Evolutionary conservation across 2,113 vertebrate genomes (phyloP).

Genomic region (Phalacrocorax carbo): DNA sequence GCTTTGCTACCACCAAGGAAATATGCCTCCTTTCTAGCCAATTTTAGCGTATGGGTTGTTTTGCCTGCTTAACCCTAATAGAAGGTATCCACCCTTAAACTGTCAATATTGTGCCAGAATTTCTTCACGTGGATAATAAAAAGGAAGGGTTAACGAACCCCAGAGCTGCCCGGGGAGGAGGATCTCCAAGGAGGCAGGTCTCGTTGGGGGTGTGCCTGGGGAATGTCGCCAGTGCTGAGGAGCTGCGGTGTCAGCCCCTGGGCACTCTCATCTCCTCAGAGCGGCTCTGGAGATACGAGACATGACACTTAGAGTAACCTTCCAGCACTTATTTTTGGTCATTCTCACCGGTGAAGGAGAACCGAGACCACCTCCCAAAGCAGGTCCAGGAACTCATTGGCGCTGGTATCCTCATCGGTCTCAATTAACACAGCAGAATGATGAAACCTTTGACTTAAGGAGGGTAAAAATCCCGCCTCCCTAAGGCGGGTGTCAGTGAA

Average conservation of each 20-base stretch:
- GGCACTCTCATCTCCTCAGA: neutral
- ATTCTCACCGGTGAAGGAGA: neutral
- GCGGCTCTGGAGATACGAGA: neutral
- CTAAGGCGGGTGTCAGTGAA: too few relatives aligned
- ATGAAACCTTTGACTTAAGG: neutral
- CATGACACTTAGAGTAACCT: neutral
- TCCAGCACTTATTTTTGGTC: neutral
- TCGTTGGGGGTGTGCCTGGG: neutral
- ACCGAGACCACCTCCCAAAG: neutral
- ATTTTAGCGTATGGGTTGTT: neutral
- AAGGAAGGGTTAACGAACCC: neutral
- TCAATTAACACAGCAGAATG: neutral
- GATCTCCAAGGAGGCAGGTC: neutral
- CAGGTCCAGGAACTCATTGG: neutral
- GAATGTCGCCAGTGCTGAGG: neutral
- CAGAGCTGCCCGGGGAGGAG: neutral
- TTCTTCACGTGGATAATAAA: neutral
- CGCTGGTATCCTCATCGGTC: neutral
- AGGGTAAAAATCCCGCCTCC: neutral
- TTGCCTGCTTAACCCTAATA: neutral
- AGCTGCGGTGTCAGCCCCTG: neutral
- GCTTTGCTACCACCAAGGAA: neutral
- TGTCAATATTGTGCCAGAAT: neutral
- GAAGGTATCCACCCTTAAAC: neutral
- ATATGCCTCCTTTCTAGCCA: fast-evolving